Evolutionary conservation across 2,797 vertebrate species (phyloP).

Genomic region (Carapus acus): DNA sequence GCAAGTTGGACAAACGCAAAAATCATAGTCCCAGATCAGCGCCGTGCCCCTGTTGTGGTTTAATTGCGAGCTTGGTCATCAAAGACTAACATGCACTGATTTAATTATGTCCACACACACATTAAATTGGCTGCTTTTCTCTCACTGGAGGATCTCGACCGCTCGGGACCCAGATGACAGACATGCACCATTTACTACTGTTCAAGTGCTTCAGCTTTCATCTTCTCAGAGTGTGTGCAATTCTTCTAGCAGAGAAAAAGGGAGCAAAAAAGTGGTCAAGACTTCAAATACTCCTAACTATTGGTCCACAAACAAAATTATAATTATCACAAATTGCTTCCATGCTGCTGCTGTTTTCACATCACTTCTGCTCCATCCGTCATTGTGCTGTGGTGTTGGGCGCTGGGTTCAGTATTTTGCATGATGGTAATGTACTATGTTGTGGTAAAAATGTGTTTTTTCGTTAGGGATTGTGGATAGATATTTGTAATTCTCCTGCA

Average conservation of each 20-base stretch:
- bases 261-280: constrained; percentile 73
- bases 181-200: constrained; percentile 70
- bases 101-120: constrained; percentile 69
- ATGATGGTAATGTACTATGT: constrained; percentile 71
- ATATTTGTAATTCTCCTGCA: constrained; percentile 66
- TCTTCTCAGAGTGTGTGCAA: constrained; percentile 64
- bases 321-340: constrained; percentile 82
- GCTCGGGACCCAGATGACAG: constrained; percentile 57
- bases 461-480: constrained; percentile 70
- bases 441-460: constrained; percentile 60
- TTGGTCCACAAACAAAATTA: constrained; percentile 73
- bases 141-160: constrained; percentile 49
- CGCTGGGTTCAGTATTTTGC: constrained; percentile 39
- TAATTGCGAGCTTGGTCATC: constrained; percentile 54
- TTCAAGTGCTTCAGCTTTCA: constrained; percentile 73
- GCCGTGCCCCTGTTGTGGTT: constrained; percentile 42
- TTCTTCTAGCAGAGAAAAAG: constrained; percentile 40
- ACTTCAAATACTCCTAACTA: constrained; percentile 77
- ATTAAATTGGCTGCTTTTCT: constrained; percentile 53
- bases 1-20: constrained; percentile 52
- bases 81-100: constrained; percentile 53
- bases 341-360: constrained; percentile 74
- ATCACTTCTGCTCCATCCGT: constrained; percentile 45
- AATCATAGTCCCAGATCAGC: constrained; percentile 43
- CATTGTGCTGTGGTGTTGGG: constrained; percentile 26